phyloP scores from a whole-genome alignment of 2,888 invertebrate genomes.

The Meteorus colon region DNA sequence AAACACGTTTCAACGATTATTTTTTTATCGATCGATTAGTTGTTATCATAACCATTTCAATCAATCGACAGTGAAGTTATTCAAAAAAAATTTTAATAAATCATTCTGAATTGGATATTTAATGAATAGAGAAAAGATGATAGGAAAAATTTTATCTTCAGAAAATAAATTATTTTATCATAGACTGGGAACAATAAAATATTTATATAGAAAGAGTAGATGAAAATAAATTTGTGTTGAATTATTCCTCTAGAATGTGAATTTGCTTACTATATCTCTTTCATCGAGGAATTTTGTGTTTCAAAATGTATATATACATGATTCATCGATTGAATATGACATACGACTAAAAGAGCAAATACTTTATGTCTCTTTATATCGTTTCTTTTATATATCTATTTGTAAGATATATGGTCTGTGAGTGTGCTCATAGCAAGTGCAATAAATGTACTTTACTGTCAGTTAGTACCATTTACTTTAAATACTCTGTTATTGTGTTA shows the following conservation, averaged over 20 bases:
- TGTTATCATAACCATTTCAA: background rate
- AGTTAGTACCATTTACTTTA: background rate
- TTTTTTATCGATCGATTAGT: background rate
- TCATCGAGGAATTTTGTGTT: background rate
- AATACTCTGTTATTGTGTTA: background rate
- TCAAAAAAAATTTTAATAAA: background rate
- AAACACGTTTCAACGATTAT: background rate
- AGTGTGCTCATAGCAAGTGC: background rate
- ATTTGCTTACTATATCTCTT: conserved; percentile 2
- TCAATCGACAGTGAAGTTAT: background rate
- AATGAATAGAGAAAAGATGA: background rate
- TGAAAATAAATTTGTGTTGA: background rate
- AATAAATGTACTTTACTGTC: background rate
- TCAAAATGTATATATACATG: background rate
- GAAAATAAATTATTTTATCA: too few relatives aligned
- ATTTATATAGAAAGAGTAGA: background rate
- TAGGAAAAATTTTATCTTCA: too few relatives aligned
- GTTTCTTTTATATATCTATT: background rate
- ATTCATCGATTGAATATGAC: background rate
- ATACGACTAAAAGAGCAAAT: background rate
- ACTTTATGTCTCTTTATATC: background rate
- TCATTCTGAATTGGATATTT: background rate
- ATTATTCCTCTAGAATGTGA: background rate
- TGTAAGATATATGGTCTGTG: background rate
- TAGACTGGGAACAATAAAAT: too few relatives aligned